These are phyloP conservation scores for Phymatocera aterrima DNA, from an alignment of 2,888 invertebrate genomes.

Conservation along the genomic window DNA sequence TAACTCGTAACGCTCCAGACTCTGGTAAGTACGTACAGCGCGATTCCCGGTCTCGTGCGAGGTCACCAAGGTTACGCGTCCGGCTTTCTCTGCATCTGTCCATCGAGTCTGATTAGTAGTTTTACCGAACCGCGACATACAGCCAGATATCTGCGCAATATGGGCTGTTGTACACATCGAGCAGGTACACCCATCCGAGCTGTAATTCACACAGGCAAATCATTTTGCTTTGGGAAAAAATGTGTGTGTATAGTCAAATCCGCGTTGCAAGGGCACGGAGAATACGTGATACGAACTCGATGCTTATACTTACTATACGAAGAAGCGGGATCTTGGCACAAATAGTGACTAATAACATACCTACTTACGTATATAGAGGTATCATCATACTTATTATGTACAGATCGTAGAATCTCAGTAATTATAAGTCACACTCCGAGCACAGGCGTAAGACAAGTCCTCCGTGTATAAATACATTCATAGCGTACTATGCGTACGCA, in stretches of 20 bases:
- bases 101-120: slow-evolving; percentile 47
- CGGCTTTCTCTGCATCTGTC: slow-evolving; percentile 55
- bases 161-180: background rate
- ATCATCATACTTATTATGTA: slow-evolving; percentile 14
- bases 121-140: slow-evolving; percentile 5
- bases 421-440: slow-evolving; percentile 31
- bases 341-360: slow-evolving; percentile 37
- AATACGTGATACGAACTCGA: background rate
- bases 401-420: slow-evolving; percentile 26
- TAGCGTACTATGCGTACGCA: too few species aligned
- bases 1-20: slow-evolving; percentile 47
- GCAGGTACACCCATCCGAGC: background rate
- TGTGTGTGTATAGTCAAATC: background rate
- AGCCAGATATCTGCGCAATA: background rate
- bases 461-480: slow-evolving; percentile 12
- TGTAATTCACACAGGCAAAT: slow-evolving; percentile 11
- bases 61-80: slow-evolving; percentile 53
- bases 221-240: background rate
- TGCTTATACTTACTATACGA: background rate
- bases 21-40: background rate
- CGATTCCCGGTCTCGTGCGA: slow-evolving; percentile 48
- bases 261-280: background rate
- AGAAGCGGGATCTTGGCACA: slow-evolving; percentile 14
- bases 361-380: slow-evolving; percentile 3
- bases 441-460: slow-evolving; percentile 1